Evolutionary conservation across 2,797 vertebrate species (phyloP), one percentile per base, ranked within the genome.

Genomic region (Molossus alvarezi): DNA sequence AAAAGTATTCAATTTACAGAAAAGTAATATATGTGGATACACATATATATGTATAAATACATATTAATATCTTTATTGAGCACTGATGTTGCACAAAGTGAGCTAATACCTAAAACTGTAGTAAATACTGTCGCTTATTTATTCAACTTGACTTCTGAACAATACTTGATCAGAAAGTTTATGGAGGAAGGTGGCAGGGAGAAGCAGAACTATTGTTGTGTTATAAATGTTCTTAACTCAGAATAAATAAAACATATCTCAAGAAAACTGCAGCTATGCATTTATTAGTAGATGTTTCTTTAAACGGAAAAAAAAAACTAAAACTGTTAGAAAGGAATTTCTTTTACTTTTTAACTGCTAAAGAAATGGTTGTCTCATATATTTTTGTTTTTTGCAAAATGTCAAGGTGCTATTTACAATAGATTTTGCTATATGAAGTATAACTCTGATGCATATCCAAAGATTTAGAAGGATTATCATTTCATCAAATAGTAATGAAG

Each of bases 121-220:
- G 15, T 23, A 91, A 81, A 73, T 29, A 41, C 1, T 71, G 5
- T 8, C 18, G 0, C 6, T 41, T 86, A 12, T 53, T 91, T 91
- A 69, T 67, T 80, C 23, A 92, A 45, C 7, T 62, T 86, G 0
- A 27, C 77, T 87, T 94, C n/a, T 69, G 71, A 62, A 95, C 62
- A 93, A 75, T n/a, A 60, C 11, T 83, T 85, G 6, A 85, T 76
- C 48, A 94, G 29, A 71, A 95, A 92, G 18, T 65, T 87, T n/a
- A 72, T 29, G 27, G 18, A 3, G 29, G 6, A 17, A 27, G 8
- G 27, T 45, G 41, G 41, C 41, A 17, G 1, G 29, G 4, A 17
- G 88, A 5, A 55, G 14, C 21, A 10, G 6, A 75, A 88, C 12
- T 55, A 41, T 33, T 86, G 10, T 18, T 87, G 80, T 84, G 21